These are phyloP conservation scores for Clarias gariepinus DNA, from an alignment of 2,113 vertebrate genomes.

Conservation along the genomic window DNA sequence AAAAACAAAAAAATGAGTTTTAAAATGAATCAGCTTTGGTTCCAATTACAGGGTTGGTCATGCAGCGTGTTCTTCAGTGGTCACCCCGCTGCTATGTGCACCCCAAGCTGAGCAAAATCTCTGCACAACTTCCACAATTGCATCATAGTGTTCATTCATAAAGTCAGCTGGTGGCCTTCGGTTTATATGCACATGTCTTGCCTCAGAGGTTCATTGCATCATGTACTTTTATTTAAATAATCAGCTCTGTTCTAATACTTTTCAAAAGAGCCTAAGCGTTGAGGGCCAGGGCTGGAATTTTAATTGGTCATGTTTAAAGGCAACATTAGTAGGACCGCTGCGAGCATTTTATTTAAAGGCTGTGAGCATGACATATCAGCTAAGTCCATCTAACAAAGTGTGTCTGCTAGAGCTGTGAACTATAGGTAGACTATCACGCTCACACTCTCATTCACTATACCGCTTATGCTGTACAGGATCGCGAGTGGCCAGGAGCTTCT, in stretches of 20 bases:
- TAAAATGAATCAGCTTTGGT: neutral
- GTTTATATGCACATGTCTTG: neutral
- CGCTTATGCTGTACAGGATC: too few species aligned
- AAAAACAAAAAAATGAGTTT: neutral
- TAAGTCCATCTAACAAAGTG: too few species aligned
- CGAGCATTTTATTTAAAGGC: too few species aligned
- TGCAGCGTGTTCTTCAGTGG: neutral
- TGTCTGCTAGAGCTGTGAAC: too few species aligned
- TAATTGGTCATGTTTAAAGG: neutral
- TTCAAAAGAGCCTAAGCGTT: neutral
- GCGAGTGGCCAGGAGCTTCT: too few species aligned
- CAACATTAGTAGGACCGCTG: neutral
- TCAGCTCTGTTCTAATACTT: neutral
- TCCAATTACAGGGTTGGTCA: neutral
- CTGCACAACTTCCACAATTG: neutral
- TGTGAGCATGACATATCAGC: too few species aligned
- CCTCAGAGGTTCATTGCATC: neutral
- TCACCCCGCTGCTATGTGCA: neutral
- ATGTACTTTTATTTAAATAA: neutral
- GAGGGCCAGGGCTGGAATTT: neutral
- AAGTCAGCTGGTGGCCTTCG: neutral
- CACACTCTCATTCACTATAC: too few species aligned
- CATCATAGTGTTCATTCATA: neutral
- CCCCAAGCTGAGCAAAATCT: neutral
- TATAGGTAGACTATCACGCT: too few species aligned